A percentile compares a stretch with the other conserved stretches of the same genome.
Evolutionary conservation across 2,888 invertebrate species (phyloP).

Genomic region (Mellilla xanthometata): DNA sequence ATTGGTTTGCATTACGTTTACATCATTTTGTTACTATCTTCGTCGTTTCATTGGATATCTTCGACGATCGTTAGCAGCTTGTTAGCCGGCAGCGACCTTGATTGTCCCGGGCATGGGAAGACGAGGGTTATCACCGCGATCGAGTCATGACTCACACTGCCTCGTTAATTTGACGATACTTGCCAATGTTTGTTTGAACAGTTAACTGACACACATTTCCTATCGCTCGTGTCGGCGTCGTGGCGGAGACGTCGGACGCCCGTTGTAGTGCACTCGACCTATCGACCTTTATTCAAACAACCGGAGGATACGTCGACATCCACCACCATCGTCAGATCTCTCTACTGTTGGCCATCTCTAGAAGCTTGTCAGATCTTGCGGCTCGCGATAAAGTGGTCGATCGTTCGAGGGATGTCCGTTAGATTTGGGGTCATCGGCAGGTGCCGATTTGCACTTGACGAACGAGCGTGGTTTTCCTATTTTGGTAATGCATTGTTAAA

Average conservation of each 20-base stretch:
- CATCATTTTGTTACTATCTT: neutral
- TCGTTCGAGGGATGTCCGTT: conserved; percentile 64
- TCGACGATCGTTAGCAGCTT: neutral
- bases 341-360: conserved; percentile 28
- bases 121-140: conserved; percentile 32
- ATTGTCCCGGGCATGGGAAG: conserved; percentile 28
- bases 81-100: conserved; percentile 11
- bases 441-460: conserved; percentile 76
- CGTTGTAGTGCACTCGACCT: conserved; percentile 67
- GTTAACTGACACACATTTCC: conserved; percentile 73
- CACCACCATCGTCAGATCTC: conserved; percentile 23
- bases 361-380: conserved; percentile 13
- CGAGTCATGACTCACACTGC: conserved; percentile 47
- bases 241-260: conserved; percentile 65
- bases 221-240: conserved; percentile 46
- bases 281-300: conserved; percentile 74
- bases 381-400: conserved; percentile 29
- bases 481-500: conserved; percentile 70
- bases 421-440: conserved; percentile 73
- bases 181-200: conserved; percentile 69
- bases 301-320: conserved; percentile 44
- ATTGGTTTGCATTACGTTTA: neutral
- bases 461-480: conserved; percentile 69
- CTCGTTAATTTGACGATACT: conserved; percentile 67
- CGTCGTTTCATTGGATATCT: too few relatives aligned